Conservation (phyloP, 2,888 invertebrate genomes). For the Eupithecia centaureata region DNA sequence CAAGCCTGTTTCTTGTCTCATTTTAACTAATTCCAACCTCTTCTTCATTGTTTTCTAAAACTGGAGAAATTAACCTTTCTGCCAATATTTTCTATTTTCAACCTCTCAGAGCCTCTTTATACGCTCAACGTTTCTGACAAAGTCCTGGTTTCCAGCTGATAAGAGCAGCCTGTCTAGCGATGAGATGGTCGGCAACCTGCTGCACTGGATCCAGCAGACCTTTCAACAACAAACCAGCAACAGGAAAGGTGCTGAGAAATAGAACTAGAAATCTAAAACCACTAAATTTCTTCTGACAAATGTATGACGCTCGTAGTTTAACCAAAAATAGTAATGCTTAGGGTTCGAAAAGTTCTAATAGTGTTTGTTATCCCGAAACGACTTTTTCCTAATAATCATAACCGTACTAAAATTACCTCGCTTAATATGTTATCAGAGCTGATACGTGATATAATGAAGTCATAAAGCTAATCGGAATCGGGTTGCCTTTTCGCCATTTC, state of each 20-base stretch:
- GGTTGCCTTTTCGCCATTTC: background rate
- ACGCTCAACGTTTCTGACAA: slow-evolving; percentile 51
- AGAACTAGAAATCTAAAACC: slow-evolving; percentile 8
- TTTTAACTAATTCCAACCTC: background rate
- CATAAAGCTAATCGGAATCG: background rate
- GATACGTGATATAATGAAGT: background rate
- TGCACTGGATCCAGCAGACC: slow-evolving; percentile 89
- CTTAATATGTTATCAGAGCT: background rate
- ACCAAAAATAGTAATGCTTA: background rate
- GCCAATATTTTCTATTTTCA: background rate
- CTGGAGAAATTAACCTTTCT: background rate
- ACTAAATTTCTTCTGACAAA: background rate
- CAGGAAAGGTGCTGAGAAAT: slow-evolving; percentile 71
- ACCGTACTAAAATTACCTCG: background rate
- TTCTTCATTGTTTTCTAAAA: background rate
- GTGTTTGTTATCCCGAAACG: background rate
- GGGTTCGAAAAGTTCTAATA: background rate
- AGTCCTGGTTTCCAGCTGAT: slow-evolving; percentile 75
- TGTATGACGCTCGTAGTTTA: background rate
- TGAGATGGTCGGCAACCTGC: slow-evolving; percentile 89
- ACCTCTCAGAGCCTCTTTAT: background rate
- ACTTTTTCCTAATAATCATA: background rate
- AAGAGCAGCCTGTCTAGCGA: slow-evolving; percentile 83
- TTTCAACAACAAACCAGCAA: slow-evolving; percentile 84
- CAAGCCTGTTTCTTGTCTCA: background rate